Evolutionary conservation across 2,888 invertebrate species (phyloP), one percentile per base, ranked within the genome.

Genomic region (Nemoura dubitans): DNA sequence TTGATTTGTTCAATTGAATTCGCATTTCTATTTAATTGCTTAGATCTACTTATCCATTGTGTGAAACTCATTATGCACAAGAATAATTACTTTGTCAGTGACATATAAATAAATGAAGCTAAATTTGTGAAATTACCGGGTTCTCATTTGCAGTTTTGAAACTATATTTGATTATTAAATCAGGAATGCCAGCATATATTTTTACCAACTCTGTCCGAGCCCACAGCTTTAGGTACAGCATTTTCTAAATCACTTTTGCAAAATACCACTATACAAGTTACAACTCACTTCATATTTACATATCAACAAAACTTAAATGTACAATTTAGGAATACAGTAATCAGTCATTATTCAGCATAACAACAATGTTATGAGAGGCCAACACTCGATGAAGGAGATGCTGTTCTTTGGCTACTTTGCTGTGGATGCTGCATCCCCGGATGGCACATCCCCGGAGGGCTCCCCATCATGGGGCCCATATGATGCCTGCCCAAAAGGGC

Each of bases 361-460:
- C 83, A 43, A 83, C 27, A 59, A 27, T 21, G 76, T 84, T 84
- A 84, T 29, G 84, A 84, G 21, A 84, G 59, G 3, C 84, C 84
- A 14, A 84, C 29, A 59, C 59, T 84, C 3, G 84, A 76, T 1
- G 84, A 76, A 27, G 84, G 84, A 5, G 84, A 84, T 7, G 84
- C 16, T 1, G 84, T 84, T 21, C 84, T 43, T 28, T 43, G 84
- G 27, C 76, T 27, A 6, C 25, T 28, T n/a, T 43, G 84, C n/a
- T 59, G 76, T 7, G 27, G 84, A 26, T 59, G 43, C 28, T 28
- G n/a, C 43, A 78, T 36, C 82, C 87, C 94, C 93, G 87, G 93
- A 93, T 86, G 93, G 93, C 87, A 93, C 93, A 0, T 93, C 93
- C 43, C 93, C 92, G 16, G 94, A 92, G n/a, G 94, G 92, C 90